phyloP scores from a whole-genome alignment of 1,140 invertebrate species.

The Proales similis region DNA sequence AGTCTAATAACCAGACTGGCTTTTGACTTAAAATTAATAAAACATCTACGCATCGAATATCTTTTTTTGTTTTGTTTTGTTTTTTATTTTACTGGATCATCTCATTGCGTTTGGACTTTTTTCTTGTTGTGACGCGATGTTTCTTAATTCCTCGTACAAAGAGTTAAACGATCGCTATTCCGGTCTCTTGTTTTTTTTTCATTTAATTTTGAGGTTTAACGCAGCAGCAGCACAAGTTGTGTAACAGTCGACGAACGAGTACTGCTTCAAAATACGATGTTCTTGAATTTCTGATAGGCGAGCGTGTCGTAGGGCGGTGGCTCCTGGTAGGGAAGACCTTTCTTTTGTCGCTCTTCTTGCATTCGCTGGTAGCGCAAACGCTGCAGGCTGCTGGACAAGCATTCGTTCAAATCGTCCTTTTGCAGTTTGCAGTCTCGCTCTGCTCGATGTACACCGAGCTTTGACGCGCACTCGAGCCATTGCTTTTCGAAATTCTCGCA shows the following conservation, averaged over 20 bases:
- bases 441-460: conserved; percentile 24
- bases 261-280: conserved; percentile 11
- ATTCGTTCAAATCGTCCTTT: conserved; percentile 26
- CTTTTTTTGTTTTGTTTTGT: not conserved
- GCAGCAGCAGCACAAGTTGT: not conserved
- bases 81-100: not conserved
- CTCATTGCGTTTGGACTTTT: not conserved
- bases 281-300: conserved; percentile 32
- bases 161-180: no score
- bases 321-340: conserved; percentile 28
- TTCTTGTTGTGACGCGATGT: not conserved
- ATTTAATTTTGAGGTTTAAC: not conserved
- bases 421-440: conserved; percentile 32
- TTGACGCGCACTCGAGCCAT: conserved; percentile 33
- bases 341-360: conserved; percentile 34
- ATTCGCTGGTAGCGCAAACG: conserved; percentile 26
- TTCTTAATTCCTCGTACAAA: not conserved
- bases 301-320: conserved; percentile 33
- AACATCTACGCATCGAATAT: not conserved
- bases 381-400: conserved; percentile 1
- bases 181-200: not conserved
- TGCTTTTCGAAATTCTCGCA: conserved; percentile 37
- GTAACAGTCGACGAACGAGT: not conserved
- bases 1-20: no score
- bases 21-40: no score